phyloP scores from a whole-genome alignment of 2,888 invertebrate genomes.

The Cheilosia vernalis region DNA sequence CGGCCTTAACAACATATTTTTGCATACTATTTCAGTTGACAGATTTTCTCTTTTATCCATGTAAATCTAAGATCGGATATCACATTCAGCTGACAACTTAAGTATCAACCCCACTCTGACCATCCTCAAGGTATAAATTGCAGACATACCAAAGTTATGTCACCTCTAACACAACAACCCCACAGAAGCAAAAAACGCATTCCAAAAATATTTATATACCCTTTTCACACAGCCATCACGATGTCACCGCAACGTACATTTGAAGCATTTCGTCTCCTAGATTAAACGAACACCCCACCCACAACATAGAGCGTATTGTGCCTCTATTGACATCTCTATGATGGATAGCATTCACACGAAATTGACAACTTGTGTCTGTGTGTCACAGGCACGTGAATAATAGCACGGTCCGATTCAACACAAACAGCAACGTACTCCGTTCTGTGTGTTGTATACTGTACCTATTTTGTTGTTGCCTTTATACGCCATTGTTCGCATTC shows the following conservation, averaged over 20 bases:
- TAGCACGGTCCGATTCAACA: constrained; percentile 24
- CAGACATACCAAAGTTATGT: neutral
- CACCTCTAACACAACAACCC: neutral
- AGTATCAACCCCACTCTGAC: too few relatives aligned
- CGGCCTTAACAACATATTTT: too few relatives aligned
- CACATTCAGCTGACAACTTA: too few relatives aligned
- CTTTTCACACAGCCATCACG: neutral
- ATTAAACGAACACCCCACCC: neutral
- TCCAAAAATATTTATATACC: neutral
- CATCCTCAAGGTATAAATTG: too few relatives aligned
- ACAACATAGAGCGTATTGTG: neutral
- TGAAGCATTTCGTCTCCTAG: neutral
- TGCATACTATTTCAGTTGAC: too few relatives aligned
- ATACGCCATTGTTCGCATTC: constrained; percentile 35
- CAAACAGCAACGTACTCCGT: constrained; percentile 1
- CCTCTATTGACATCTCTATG: constrained; percentile 46
- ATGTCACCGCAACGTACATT: neutral
- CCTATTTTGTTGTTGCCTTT: neutral
- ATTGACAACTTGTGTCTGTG: constrained; percentile 50
- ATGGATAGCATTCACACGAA: constrained; percentile 46
- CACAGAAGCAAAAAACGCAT: neutral
- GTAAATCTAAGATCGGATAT: too few relatives aligned
- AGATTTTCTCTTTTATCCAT: too few relatives aligned
- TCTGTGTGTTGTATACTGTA: neutral
- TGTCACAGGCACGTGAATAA: constrained; percentile 47